Evolutionary conservation across 2,797 vertebrate species (phyloP).

Genomic region (Myotis myotis): DNA sequence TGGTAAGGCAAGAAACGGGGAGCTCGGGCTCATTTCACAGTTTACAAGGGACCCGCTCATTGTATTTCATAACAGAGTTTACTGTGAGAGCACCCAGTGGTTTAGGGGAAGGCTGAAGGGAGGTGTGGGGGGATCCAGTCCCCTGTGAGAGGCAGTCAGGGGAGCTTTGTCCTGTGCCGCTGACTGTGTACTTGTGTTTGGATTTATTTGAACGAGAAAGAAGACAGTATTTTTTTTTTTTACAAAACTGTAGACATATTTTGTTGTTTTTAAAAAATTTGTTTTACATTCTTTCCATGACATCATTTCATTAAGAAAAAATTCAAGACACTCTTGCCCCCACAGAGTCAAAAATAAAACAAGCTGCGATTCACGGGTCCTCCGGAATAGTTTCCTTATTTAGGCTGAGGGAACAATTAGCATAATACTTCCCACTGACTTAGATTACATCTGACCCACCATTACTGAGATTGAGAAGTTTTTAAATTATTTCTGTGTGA

Average conservation of each 20-base stretch:
- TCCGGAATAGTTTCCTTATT: neutral
- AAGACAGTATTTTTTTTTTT: neutral
- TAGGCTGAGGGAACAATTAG: neutral
- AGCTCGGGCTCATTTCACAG: neutral
- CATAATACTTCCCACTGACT: neutral
- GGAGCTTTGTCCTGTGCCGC: neutral
- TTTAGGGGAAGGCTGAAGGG: neutral
- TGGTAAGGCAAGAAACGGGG: conserved; percentile 86
- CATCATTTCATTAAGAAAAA: conserved; percentile 18
- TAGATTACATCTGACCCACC: neutral
- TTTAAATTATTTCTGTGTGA: neutral
- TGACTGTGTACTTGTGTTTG: neutral
- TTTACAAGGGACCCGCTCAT: neutral
- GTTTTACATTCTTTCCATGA: neutral
- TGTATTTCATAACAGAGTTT: neutral
- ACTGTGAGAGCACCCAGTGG: neutral
- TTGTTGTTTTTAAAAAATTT: neutral
- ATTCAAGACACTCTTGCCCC: neutral
- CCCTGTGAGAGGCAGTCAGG: neutral
- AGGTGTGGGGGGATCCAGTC: neutral
- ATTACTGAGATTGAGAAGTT: neutral
- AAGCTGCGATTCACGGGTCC: neutral
- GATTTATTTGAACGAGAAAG: neutral
- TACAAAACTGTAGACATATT: neutral
- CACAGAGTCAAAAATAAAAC: neutral